phyloP scores from a whole-genome alignment of 2,113 vertebrate genomes.

The Gallinago jamesoni region DNA sequence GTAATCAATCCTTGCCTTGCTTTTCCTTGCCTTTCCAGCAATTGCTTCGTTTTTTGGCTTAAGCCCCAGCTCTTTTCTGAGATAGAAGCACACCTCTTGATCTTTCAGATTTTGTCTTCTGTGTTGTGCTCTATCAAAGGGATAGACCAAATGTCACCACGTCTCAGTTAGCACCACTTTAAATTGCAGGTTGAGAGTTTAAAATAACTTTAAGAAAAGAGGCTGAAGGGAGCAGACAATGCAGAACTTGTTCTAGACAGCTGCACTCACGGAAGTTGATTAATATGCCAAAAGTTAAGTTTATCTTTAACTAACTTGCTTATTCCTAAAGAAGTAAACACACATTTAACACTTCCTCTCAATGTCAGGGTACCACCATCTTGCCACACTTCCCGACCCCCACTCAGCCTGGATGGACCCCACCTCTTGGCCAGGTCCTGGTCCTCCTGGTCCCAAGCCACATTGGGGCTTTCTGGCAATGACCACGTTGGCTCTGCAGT shows the following conservation, averaged over 20 bases:
- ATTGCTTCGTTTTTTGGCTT: not conserved
- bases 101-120: not conserved
- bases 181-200: not conserved
- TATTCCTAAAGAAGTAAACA: not conserved
- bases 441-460: not conserved
- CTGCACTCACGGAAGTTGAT: not conserved
- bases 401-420: not conserved
- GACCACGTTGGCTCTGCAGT: not conserved
- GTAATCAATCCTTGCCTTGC: not conserved
- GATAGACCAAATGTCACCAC: not conserved
- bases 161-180: not conserved
- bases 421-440: not conserved
- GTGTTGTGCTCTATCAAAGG: not conserved
- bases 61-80: not conserved
- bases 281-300: not conserved
- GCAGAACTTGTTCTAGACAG: not conserved
- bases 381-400: not conserved
- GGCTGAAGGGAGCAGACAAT: not conserved
- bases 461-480: not conserved
- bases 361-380: accelerated
- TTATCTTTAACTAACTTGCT: not conserved
- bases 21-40: not conserved
- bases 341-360: not conserved
- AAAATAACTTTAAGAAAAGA: not conserved
- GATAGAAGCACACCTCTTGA: not conserved